Conservation (phyloP, 2,113 vertebrate species). For the Suricata suricatta region DNA sequence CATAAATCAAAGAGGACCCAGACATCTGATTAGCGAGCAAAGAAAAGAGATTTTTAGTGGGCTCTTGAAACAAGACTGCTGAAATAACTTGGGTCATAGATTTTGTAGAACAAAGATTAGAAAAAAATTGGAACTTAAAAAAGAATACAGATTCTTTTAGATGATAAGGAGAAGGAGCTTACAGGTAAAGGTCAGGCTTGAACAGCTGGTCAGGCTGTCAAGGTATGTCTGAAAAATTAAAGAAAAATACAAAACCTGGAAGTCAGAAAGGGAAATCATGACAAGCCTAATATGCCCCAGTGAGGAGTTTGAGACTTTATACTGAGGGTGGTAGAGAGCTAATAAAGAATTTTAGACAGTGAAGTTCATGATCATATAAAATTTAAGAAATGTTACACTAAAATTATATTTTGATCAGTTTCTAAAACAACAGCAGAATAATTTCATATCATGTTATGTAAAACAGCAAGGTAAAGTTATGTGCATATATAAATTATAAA, state of each 20-base stretch:
- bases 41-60: neutral
- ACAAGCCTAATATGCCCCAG: neutral
- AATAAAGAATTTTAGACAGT: neutral
- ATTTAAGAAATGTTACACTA: neutral
- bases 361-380: neutral
- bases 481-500: neutral
- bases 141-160: neutral
- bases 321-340: neutral
- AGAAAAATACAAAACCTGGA: neutral
- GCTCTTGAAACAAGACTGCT: neutral
- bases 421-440: neutral
- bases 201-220: neutral
- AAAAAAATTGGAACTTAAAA: neutral
- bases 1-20: neutral
- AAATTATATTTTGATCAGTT: slow-evolving; percentile 1
- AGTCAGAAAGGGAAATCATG: neutral
- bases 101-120: neutral
- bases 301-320: neutral
- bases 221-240: neutral
- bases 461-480: slow-evolving; percentile 23
- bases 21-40: neutral
- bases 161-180: neutral
- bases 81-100: neutral
- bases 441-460: slow-evolving; percentile 1
- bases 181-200: neutral